Percentiles rank a stretch among this genome's conserved stretches.
Evolutionary conservation across 2,797 vertebrate genomes (phyloP).

Genomic region (Emydoidea blandingii): DNA sequence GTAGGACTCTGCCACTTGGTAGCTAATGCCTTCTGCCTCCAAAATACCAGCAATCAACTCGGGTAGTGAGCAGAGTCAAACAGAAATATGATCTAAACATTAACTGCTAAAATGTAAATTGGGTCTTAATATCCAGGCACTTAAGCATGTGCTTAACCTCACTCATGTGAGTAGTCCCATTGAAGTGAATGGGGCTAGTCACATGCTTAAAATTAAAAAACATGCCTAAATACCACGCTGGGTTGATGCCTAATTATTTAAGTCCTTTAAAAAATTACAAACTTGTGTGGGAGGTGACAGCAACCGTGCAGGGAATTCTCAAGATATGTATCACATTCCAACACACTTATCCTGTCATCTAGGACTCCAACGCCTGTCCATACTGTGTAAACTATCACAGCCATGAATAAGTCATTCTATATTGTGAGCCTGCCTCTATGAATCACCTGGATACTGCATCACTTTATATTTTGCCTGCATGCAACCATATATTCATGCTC

Average conservation of each 20-base stretch:
- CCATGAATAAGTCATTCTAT: not conserved
- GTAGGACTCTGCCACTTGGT: not conserved
- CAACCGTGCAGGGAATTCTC: not conserved
- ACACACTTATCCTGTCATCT: not conserved
- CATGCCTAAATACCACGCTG: not conserved
- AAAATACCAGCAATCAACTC: not conserved
- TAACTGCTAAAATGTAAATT: not conserved
- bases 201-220: not conserved
- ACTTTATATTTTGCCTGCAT: not conserved
- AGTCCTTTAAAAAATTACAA: not conserved
- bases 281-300: not conserved
- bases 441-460: not conserved
- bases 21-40: not conserved
- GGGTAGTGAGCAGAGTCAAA: not conserved
- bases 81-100: not conserved
- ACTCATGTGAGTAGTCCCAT: not conserved
- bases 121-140: not conserved
- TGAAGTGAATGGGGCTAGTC: not conserved
- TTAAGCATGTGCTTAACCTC: not conserved
- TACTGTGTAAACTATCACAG: not conserved
- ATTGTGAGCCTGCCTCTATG: not conserved
- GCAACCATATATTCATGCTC: not conserved
- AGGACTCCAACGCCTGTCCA: not conserved
- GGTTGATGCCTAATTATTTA: not conserved
- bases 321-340: not conserved